Evolutionary conservation across 2,113 vertebrate species (phyloP).

Genomic region (Onychostoma macrolepis): DNA sequence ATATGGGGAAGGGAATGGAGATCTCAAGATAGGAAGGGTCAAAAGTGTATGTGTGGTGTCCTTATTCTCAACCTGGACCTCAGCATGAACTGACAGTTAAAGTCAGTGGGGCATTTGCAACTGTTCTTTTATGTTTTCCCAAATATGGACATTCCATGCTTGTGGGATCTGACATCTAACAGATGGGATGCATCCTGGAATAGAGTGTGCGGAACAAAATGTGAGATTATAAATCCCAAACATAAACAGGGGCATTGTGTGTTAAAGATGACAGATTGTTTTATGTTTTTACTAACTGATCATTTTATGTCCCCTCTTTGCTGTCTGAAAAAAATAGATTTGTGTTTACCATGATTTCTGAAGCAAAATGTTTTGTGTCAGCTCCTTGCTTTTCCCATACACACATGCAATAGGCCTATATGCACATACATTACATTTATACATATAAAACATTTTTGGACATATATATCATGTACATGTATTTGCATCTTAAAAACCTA

Average conservation of each 20-base stretch:
- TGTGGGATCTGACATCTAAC: neutral
- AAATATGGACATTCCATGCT: neutral
- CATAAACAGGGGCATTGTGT: neutral
- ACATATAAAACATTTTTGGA: neutral
- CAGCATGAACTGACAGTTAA: neutral
- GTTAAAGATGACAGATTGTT: neutral
- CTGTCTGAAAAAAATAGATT: neutral
- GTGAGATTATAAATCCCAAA: conserved; percentile 1
- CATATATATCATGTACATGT: no score
- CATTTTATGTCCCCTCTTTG: neutral
- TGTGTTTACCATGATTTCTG: neutral
- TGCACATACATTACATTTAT: neutral
- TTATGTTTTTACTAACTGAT: neutral
- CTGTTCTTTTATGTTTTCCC: neutral
- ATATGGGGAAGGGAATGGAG: neutral
- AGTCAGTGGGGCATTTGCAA: neutral
- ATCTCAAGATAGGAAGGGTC: neutral
- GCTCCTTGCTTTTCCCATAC: no score
- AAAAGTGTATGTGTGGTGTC: neutral
- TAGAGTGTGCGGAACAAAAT: neutral
- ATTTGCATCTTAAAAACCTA: no score
- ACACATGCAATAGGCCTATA: no score
- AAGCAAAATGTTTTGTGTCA: neutral
- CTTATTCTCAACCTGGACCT: conserved; percentile 5
- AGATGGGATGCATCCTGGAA: conserved; percentile 3